Evolutionary conservation across 2,888 invertebrate species (phyloP), one percentile per base, ranked within the genome.

Genomic region (Sphaerolaimus hirsutus): DNA sequence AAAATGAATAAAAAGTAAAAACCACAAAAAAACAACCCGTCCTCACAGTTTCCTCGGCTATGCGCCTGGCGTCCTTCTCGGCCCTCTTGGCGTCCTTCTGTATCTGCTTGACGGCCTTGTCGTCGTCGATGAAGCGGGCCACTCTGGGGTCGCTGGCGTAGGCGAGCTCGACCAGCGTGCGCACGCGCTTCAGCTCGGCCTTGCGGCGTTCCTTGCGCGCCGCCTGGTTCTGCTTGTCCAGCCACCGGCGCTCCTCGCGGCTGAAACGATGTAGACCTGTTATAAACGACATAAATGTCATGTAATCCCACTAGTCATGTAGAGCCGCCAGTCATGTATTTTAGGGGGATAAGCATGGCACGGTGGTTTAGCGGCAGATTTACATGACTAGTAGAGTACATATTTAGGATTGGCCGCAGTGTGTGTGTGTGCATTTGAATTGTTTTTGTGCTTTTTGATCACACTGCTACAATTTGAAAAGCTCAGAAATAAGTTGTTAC

Each of bases 221-320:
- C 1, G 75, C 78, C 53, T 54, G 89, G 65, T 99, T 99, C 65
- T 87, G 81, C 67, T 89, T 93, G 62, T 99, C 97, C 62, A 99
- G 93, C 81, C 87, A 93, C 51, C 86, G 75, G 41, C 97, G 72
- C 68, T 91, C 91, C 57, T 91, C 91, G 1, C 93, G 76, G 66
- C 71, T 71, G 50, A 38, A 56, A 12, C 35, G 49, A 22, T 38
- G 40, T 5, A 19, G 12, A 29, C 19, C 23, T 46, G 35, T 10
- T 44, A 41, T 43, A 24, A 22, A 40, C 44, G 42, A 36, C 22
- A 37, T 14, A 21, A 17, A n/a, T n/a, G n/a, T n/a, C n/a, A n/a
- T n/a, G n/a, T n/a, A n/a, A n/a, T n/a, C n/a, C n/a, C n/a, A n/a
- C n/a, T n/a, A n/a, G n/a, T n/a, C n/a, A n/a, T n/a, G n/a, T n/a